phyloP scores from a whole-genome alignment of 2,797 vertebrate genomes.

The Thaleichthys pacificus region DNA sequence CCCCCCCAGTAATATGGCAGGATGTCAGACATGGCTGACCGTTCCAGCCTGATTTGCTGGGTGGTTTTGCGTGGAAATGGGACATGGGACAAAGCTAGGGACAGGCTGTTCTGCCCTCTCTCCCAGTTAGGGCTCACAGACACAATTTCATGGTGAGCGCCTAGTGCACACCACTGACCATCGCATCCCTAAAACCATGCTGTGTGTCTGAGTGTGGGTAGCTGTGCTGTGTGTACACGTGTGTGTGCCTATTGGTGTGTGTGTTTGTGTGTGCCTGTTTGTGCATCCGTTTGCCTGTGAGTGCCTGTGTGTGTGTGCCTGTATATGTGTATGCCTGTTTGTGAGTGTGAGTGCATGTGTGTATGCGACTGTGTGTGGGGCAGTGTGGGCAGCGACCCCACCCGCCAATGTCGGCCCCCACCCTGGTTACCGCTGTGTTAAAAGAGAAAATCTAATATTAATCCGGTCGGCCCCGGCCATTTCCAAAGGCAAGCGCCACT shows the following conservation, averaged over 20 bases:
- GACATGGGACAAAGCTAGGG: slow-evolving; percentile 29
- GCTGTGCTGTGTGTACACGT: background rate
- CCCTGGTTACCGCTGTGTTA: slow-evolving; percentile 28
- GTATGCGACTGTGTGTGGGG: background rate
- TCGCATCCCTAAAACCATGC: slow-evolving; percentile 34
- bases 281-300: background rate
- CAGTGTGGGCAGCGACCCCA: background rate
- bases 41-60: slow-evolving; percentile 35
- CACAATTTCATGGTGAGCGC: slow-evolving; percentile 65
- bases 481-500: slow-evolving; percentile 67
- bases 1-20: slow-evolving; percentile 17
- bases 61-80: slow-evolving; percentile 20
- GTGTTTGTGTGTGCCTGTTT: background rate
- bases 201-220: background rate
- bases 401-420: slow-evolving; percentile 19
- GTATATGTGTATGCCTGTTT: background rate
- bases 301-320: background rate
- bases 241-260: slow-evolving; percentile 1
- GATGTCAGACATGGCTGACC: slow-evolving; percentile 22
- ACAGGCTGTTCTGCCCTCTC: slow-evolving; percentile 50
- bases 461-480: slow-evolving; percentile 48
- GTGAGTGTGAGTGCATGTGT: slow-evolving; percentile 6
- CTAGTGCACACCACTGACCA: slow-evolving; percentile 54
- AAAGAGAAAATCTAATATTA: slow-evolving; percentile 60
- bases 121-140: slow-evolving; percentile 49